Conservation (phyloP, 2,888 invertebrate species). For the Sinohyriopsis cumingii region DNA sequence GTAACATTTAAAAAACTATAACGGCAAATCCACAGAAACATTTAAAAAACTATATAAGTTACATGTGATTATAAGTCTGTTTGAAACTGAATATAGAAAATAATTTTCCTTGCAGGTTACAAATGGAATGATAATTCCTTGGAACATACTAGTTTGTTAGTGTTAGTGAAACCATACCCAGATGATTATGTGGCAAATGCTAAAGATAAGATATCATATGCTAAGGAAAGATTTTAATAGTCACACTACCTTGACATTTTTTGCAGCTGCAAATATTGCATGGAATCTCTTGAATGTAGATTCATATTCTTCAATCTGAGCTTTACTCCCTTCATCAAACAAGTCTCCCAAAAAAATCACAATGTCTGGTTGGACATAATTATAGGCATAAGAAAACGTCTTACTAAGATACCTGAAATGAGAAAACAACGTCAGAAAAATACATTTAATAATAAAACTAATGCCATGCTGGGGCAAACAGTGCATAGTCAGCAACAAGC, state of each 20-base stretch:
- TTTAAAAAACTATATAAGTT: no score
- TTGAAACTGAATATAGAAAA: no score
- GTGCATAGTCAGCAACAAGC: no score
- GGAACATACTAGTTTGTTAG: no score
- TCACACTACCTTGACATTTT: slow-evolving; percentile 53
- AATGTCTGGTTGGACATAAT: slow-evolving; percentile 85
- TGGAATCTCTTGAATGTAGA: slow-evolving; percentile 84
- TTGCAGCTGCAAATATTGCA: slow-evolving; percentile 76
- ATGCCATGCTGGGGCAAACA: neutral
- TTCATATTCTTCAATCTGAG: slow-evolving; percentile 81
- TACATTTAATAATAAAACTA: neutral
- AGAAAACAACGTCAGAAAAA: slow-evolving; percentile 2
- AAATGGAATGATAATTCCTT: no score
- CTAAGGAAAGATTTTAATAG: neutral
- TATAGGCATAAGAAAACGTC: slow-evolving; percentile 83
- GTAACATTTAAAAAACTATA: no score
- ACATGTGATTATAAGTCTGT: no score
- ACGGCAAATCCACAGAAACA: no score
- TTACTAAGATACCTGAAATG: slow-evolving; percentile 83
- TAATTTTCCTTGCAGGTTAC: no score
- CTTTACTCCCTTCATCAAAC: slow-evolving; percentile 93
- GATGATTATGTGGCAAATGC: neutral
- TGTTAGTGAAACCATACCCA: no score
- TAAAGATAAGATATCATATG: neutral
- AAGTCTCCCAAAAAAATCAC: slow-evolving; percentile 94